Conservation (phyloP, 2,888 invertebrate species). For the Dexiosoma caninum region DNA sequence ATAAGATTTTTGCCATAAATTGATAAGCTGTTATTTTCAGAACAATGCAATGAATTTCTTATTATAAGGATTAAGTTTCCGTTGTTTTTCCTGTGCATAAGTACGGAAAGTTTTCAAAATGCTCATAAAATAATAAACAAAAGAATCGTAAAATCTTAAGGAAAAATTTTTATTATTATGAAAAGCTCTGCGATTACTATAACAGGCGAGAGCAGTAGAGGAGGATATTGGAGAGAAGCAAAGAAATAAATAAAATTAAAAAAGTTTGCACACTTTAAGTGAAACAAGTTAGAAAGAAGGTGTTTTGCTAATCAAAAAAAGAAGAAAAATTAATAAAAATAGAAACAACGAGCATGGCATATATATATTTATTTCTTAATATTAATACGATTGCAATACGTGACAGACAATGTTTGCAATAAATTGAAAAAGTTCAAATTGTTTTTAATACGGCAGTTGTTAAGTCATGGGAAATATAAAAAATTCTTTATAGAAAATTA, state of each 20-base stretch:
- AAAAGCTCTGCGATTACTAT: slow-evolving; percentile 10
- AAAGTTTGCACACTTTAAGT: slow-evolving; percentile 31
- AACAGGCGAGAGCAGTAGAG: neutral
- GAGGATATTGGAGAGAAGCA: slow-evolving; percentile 53
- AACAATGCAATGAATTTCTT: slow-evolving; percentile 13
- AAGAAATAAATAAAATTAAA: slow-evolving; percentile 60
- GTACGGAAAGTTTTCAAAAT: slow-evolving; percentile 46
- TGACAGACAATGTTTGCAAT: neutral
- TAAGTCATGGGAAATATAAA: neutral
- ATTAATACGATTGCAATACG: neutral
- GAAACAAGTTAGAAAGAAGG: slow-evolving; percentile 9
- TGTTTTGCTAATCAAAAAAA: no score
- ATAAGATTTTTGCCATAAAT: slow-evolving; percentile 34
- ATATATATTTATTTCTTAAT: neutral
- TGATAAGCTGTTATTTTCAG: slow-evolving; percentile 29
- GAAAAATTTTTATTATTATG: slow-evolving; percentile 1
- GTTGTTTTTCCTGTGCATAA: neutral
- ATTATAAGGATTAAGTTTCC: slow-evolving; percentile 20
- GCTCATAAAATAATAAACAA: slow-evolving; percentile 57
- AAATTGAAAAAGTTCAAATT: slow-evolving; percentile 32
- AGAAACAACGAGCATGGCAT: neutral
- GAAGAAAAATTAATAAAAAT: neutral
- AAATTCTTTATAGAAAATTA: neutral
- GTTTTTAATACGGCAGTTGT: neutral
- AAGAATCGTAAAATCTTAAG: neutral